Percentiles rank a stretch among this genome's conserved stretches.
These are phyloP conservation scores for Apodemia zela DNA, from an alignment of 2,888 invertebrate species.

Conservation along the genomic window DNA sequence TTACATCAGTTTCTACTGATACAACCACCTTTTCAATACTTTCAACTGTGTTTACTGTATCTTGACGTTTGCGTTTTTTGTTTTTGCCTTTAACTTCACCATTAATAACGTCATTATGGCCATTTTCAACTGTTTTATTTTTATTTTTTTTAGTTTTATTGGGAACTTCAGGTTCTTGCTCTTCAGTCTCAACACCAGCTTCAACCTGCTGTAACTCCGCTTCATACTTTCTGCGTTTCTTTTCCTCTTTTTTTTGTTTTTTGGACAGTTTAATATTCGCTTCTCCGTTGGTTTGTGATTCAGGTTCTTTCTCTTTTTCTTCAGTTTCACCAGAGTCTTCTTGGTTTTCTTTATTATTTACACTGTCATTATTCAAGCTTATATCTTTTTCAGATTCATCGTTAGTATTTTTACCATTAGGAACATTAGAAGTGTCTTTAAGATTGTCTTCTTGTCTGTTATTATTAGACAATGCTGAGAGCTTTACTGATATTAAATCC, in stretches of 20 bases:
- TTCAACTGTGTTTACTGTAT: constrained; percentile 54
- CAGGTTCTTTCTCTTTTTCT: constrained; percentile 30
- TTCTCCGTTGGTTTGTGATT: constrained; percentile 26
- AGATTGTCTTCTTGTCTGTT: constrained; percentile 31
- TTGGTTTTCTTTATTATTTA: constrained; percentile 27
- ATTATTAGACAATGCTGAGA: constrained; percentile 64
- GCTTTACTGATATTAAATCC: constrained; percentile 81
- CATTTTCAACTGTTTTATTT: constrained; percentile 52
- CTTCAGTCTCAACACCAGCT: constrained; percentile 40
- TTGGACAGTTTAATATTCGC: constrained; percentile 51
- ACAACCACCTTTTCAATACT: constrained; percentile 38
- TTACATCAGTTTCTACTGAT: constrained; percentile 38
- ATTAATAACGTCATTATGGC: constrained; percentile 39
- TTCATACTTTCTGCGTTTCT: constrained; percentile 70
- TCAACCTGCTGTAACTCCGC: constrained; percentile 65
- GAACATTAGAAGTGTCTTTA: constrained; percentile 23
- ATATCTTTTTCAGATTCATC: constrained; percentile 19
- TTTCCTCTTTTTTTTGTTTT: constrained; percentile 71
- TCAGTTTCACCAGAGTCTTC: constrained; percentile 36
- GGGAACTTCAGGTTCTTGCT: constrained; percentile 41
- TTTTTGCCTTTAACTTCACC: constrained; percentile 53
- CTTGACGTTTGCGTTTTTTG: constrained; percentile 66
- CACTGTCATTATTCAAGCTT: constrained; percentile 26
- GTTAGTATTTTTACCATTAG: constrained; percentile 30
- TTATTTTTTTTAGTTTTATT: constrained; percentile 70